Base-by-base conservation (phyloP, 2,888 invertebrate genomes). In the Hecatera dysodea region DNA sequence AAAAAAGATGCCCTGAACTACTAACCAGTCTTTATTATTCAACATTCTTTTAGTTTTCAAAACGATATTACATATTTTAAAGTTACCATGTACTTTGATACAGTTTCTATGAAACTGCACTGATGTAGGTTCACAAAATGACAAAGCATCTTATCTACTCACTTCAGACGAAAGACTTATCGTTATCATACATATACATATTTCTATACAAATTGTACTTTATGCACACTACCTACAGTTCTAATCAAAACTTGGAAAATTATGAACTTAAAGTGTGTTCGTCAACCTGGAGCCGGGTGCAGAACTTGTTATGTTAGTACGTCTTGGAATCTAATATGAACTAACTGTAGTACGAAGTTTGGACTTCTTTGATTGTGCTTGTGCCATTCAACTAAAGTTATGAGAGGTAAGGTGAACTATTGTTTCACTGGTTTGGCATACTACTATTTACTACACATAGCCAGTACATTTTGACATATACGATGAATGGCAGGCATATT, bases 331-430 rank as follows among this genome's bases (percentile, higher is more conserved):
- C 44, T 72, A 60, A 55, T 59, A 63, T 59, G 52, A 75, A 17
- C 62, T 27, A 36, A 60, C n/a, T 24, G 44, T 59, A 42, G 53
- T 42, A 78, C 55, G 0, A 74, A 80, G 80, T 67, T 60, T 46
- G 50, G 22, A 52, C 60, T 56, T 64, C 57, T 36, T 63, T 68
- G 48, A 67, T 44, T 53, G 36, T 63, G 67, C 64, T 52, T 61
- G 48, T 68, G 53, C 46, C 24, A 55, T 53, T 75, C 44, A 57
- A 46, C 29, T 62, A 62, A 62, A 56, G 22, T 80, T 80, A 56
- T 22, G 52, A 46, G 44, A 56, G 73, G 36, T 66, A 62, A 29
- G 12, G 15, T 19, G 15, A 57, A 67, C 63, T 78, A 56, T 61
- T 70, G 24, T 50, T 77, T 29, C 24, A 19, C 12, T 42, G 24